These are phyloP conservation scores for Meloe dianella DNA, from an alignment of 2,888 invertebrate species.

Conservation along the genomic window DNA sequence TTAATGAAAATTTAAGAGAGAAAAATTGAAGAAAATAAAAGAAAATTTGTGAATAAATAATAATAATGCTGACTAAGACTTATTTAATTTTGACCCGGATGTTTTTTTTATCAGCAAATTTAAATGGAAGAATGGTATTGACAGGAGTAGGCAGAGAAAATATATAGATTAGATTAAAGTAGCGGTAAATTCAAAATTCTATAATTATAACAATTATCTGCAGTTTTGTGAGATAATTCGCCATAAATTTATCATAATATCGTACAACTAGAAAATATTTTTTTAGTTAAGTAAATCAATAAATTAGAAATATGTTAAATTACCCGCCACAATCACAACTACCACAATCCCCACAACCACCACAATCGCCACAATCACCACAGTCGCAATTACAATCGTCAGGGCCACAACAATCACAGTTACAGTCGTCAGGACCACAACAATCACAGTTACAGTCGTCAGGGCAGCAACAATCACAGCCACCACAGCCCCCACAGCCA, in stretches of 20 bases:
- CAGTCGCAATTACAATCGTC: not conserved
- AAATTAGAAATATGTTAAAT: not conserved
- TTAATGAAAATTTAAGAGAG: conserved; percentile 59
- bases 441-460: not conserved
- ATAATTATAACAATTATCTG: too few relatives aligned
- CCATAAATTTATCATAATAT: not conserved
- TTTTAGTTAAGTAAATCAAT: not conserved
- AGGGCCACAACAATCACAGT: not conserved
- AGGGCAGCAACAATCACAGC: not conserved
- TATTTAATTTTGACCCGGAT: not conserved
- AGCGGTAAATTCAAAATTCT: too few relatives aligned
- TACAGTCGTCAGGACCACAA: not conserved
- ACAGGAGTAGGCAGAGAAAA: too few relatives aligned
- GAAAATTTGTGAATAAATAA: conserved; percentile 15
- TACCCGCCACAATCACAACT: not conserved
- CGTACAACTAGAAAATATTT: not conserved
- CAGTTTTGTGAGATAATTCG: too few relatives aligned
- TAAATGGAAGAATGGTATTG: too few relatives aligned
- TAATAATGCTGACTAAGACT: conserved; percentile 1
- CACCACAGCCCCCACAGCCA: not conserved
- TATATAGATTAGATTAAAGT: too few relatives aligned
- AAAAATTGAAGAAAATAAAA: conserved; percentile 45
- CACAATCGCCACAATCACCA: not conserved
- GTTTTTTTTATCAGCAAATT: not conserved
- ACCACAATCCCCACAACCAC: not conserved